Evolutionary conservation across 2,888 invertebrate species (phyloP), one percentile per base, ranked within the genome.

Genomic region (Diplazon laetatorius): DNA sequence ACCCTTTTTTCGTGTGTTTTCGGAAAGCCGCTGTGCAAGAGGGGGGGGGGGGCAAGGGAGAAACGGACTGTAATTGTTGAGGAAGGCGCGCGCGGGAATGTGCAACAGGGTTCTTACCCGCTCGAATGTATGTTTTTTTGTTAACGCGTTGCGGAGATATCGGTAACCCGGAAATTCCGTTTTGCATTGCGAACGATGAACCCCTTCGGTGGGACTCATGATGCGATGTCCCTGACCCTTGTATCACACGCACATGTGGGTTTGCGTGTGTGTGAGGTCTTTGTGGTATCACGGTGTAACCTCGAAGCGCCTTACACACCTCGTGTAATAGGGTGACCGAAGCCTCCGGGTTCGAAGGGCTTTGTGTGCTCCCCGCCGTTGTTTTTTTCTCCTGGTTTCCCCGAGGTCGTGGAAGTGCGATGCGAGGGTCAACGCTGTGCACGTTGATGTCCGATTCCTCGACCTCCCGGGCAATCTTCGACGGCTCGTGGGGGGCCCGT

Each of bases 401-500:
- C 30, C 30, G 30, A 5, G 30, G 30, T 6, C 6, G 30, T 5
- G 30, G 4, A 2, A 6, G 30, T 2, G 30, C 6, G 2, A 6
- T 5, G 2, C 6, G 30, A 14, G 68, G 63, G 60, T 79, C 74
- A 71, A 76, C 66, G 76, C 59, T 59, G 74, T 76, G 78, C 76
- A 78, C 79, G 74, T 30, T 60, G 75, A 52, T 60, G 66, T 82
- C 78, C 85, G 86, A 88, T 86, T 87, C 86, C 87, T 30, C 30
- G 6, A 30, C 30, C 6, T 30, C n/a, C n/a, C n/a, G n/a, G 30
- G 30, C 89, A 89, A 88, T 89, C 69, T 82, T 78, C n/a, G n/a
- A n/a, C n/a, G n/a, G n/a, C n/a, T n/a, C n/a, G n/a, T n/a, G n/a
- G n/a, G n/a, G n/a, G n/a, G n/a, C n/a, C n/a, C n/a, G n/a, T n/a